Conservation (phyloP, 2,797 vertebrate species). For the Delichon dasypus region DNA sequence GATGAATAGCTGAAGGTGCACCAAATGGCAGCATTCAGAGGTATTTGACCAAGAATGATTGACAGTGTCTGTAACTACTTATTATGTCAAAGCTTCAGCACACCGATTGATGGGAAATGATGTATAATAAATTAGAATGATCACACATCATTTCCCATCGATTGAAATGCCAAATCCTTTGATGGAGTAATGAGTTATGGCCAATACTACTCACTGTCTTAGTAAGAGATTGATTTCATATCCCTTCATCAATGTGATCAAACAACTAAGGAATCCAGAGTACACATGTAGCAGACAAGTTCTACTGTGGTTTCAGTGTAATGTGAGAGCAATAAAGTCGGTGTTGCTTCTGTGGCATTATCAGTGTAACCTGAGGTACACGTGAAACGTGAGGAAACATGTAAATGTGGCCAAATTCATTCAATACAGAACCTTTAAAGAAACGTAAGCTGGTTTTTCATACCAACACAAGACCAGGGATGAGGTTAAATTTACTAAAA, state of each 20-base stretch:
- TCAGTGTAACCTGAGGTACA: background rate
- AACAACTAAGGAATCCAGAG: conserved; percentile 76
- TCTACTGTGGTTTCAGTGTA: conserved; percentile 37
- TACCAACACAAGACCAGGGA: background rate
- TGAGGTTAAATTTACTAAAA: background rate
- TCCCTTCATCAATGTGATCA: conserved; percentile 80
- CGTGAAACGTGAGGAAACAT: background rate
- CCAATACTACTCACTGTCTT: conserved; percentile 86
- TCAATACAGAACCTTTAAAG: background rate
- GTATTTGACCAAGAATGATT: conserved; percentile 82
- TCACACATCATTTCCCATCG: conserved; percentile 88
- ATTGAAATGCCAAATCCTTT: conserved; percentile 85
- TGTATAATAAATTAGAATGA: conserved; percentile 88
- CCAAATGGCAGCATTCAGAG: conserved; percentile 71
- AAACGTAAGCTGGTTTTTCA: background rate
- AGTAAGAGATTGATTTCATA: conserved; percentile 81
- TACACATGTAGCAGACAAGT: conserved; percentile 61
- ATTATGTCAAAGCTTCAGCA: conserved; percentile 83
- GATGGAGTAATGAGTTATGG: conserved; percentile 84
- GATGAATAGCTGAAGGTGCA: conserved; percentile 71
- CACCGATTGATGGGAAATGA: conserved; percentile 85
- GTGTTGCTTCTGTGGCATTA: conserved; percentile 13
- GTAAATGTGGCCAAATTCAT: background rate
- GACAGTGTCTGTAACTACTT: conserved; percentile 83
- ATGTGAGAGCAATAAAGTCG: conserved; percentile 30